Evolutionary conservation across 2,113 vertebrate species (phyloP), one percentile per base, ranked within the genome.

Genomic region (Oceanodroma tethys): DNA sequence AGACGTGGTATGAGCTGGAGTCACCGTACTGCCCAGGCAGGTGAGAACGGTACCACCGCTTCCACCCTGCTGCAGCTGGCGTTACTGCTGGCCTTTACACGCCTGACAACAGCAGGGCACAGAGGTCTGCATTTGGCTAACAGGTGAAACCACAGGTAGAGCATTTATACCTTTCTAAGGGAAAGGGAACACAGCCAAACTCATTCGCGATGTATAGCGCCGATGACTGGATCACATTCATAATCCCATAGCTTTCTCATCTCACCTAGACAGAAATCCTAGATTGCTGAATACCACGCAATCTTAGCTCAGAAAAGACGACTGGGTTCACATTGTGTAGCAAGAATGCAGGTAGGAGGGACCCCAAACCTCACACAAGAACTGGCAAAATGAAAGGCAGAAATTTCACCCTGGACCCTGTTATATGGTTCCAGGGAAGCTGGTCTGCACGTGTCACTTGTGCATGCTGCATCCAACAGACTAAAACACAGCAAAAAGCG

Each of bases 271-370:
- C 2, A n/a, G 72, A 67, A 68, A 43, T 30, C 36, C 63, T 30
- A 30, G 30, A 50, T 16, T 20, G 43, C 29, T 9, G 26, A 72
- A 5, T 2, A 3, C 40, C 45, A 43, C 0, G 1, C 14, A n/a
- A 20, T 23, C 29, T 26, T 4, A 43, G 42, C 70, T 70, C 15
- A 10, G 60, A 21, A 47, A 52, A 66, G 43, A 63, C 10, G 11
- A 45, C 26, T 2, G 4, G 38, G 9, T 48, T 83, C 55, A 32
- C 8, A 5, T 1, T 3, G 2, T 5, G 9, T 0, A 36, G 43
- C 36, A 78, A 56, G 40, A 92, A 60, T 1, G 13, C 6, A 78
- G 21, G 25, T 34, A 88, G 29, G 21, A 58, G 26, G 16, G 23
- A 81, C 43, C 52, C 70, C 22, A 56, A 29, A 5, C 19, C 47